A percentile compares a stretch with the other conserved stretches of the same genome.
Conservation (phyloP, 2,797 vertebrate species). For the Pseudochirops corinnae region DNA sequence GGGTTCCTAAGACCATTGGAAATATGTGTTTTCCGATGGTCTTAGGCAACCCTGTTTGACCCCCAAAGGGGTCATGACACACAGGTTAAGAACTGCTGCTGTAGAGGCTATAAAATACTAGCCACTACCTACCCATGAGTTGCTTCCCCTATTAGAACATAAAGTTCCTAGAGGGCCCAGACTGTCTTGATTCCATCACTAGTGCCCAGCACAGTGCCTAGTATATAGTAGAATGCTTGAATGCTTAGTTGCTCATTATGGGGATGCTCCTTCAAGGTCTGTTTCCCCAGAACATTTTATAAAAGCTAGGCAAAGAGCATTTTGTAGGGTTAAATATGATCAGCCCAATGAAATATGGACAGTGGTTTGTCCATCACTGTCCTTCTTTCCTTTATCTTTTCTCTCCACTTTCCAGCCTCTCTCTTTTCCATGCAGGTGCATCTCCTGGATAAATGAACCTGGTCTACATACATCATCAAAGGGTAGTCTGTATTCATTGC, state of each 20-base stretch:
- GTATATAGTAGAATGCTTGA: not conserved
- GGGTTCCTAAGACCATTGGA: too few species aligned
- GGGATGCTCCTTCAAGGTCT: not conserved
- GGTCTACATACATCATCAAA: not conserved
- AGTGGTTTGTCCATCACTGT: not conserved
- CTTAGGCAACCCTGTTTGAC: too few species aligned
- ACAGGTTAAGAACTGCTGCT: too few species aligned
- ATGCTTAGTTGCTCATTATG: not conserved
- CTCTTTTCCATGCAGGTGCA: not conserved
- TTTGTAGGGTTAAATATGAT: not conserved
- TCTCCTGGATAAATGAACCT: not conserved
- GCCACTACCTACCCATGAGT: too few species aligned
- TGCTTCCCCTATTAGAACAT: too few species aligned
- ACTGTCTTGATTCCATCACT: not conserved
- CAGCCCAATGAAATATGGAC: not conserved
- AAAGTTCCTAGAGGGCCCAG: too few species aligned
- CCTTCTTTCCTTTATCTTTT: not conserved
- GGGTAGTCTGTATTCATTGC: not conserved
- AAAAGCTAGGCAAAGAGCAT: not conserved
- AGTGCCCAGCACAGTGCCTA: not conserved
- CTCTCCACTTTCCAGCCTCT: not conserved
- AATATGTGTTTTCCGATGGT: too few species aligned
- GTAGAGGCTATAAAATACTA: too few species aligned
- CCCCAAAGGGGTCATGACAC: too few species aligned
- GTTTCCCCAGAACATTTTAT: not conserved